Conservation (phyloP, 2,888 invertebrate species). For the Phaonia tiefii region DNA sequence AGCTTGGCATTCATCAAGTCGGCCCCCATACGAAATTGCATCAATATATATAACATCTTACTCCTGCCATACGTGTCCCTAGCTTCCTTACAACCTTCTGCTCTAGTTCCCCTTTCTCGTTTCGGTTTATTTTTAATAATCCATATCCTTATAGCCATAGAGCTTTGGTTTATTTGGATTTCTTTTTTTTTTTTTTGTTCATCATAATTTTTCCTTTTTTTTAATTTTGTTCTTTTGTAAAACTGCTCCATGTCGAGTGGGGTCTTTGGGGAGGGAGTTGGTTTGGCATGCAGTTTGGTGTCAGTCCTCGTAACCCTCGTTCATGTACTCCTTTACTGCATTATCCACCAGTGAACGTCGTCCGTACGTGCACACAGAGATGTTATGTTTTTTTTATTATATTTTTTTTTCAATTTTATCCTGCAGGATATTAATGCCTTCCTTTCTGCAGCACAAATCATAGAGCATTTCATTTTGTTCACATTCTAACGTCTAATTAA, state of each 20-base stretch:
- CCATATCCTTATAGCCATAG: constrained; percentile 6
- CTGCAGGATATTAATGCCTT: constrained; percentile 61
- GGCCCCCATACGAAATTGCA: background rate
- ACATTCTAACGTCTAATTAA: constrained; percentile 46
- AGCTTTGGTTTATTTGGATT: constrained; percentile 12
- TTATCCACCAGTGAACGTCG: background rate
- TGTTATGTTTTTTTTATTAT: constrained; percentile 37
- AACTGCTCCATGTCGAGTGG: background rate
- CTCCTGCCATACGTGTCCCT: background rate
- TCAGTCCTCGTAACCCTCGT: background rate
- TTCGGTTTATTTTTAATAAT: constrained; percentile 6
- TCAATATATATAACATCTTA: background rate
- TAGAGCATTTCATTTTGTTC: constrained; percentile 16
- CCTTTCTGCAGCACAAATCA: constrained; percentile 24
- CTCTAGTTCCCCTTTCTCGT: background rate
- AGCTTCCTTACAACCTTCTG: background rate
- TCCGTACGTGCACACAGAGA: constrained; percentile 12
- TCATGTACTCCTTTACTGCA: background rate
- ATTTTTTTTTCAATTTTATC: constrained; percentile 41
- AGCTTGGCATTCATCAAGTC: background rate
- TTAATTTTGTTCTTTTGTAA: background rate
- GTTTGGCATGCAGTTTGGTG: background rate
- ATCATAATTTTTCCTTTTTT: background rate
- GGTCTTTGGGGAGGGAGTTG: background rate
- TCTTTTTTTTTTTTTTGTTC: no score